phyloP scores from a whole-genome alignment of 35 echinoderm and acorn worm genomes.

The Patiria miniata region DNA sequence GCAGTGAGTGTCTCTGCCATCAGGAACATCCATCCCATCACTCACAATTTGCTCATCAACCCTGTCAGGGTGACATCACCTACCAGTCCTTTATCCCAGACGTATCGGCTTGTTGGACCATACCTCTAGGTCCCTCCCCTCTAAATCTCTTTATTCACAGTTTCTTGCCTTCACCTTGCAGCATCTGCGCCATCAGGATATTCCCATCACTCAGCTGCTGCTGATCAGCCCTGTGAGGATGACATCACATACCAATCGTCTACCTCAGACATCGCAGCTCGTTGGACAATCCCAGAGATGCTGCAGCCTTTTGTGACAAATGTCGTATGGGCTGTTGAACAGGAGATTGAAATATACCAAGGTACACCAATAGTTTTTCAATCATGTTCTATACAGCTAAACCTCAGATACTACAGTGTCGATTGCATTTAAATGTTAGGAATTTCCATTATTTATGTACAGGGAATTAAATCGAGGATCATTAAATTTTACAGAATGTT shows the following conservation, averaged over 20 bases:
- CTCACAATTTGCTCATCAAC: background rate
- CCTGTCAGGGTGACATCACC: constrained; percentile 30
- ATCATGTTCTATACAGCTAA: too few species aligned
- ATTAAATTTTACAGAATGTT: too few species aligned
- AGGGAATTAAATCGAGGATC: too few species aligned
- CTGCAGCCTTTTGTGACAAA: constrained; percentile 15
- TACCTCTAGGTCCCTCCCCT: background rate
- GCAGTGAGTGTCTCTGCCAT: background rate
- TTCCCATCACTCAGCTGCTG: background rate
- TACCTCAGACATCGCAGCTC: background rate
- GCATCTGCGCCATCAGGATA: background rate
- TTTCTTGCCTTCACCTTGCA: background rate
- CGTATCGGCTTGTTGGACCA: background rate
- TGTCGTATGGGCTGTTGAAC: constrained; percentile 22
- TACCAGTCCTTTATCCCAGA: constrained; percentile 14
- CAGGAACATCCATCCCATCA: background rate
- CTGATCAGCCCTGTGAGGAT: constrained; percentile 1
- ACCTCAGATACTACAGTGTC: too few species aligned
- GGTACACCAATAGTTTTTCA: too few species aligned
- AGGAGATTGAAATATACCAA: constrained; percentile 13
- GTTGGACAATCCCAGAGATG: background rate
- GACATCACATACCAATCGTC: constrained; percentile 18
- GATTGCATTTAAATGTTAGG: too few species aligned
- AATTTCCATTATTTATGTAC: too few species aligned
- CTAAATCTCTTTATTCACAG: too few species aligned